Percentiles rank a stretch among this genome's conserved stretches.
Conservation (phyloP, 2,797 vertebrate genomes). For the Gallinago stenura region DNA sequence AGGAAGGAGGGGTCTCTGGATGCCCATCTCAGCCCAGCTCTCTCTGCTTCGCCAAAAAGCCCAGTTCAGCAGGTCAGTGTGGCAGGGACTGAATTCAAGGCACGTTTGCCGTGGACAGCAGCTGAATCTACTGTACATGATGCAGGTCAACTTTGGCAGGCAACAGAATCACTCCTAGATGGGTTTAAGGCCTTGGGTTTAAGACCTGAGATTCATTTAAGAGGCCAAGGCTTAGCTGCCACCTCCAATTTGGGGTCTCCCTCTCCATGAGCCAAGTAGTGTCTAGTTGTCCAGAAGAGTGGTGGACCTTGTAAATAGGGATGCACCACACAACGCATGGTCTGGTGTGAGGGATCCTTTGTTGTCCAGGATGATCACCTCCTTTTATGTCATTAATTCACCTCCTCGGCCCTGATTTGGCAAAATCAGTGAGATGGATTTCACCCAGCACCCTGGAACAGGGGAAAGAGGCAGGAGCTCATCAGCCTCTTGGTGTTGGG, state of each 20-base stretch:
- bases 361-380: neutral
- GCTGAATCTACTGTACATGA: neutral
- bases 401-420: neutral
- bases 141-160: neutral
- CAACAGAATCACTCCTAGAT: neutral
- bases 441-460: neutral
- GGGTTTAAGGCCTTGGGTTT: neutral
- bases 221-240: neutral
- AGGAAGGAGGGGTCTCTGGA: neutral
- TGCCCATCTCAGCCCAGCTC: neutral
- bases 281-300: neutral
- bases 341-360: neutral
- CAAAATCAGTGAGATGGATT: neutral
- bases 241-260: neutral
- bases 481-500: neutral
- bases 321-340: neutral
- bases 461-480: neutral
- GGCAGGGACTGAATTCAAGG: neutral
- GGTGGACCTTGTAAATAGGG: neutral
- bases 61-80: slow-evolving; percentile 33
- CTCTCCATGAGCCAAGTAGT: neutral
- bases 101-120: neutral
- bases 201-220: neutral
- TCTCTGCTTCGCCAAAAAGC: neutral
- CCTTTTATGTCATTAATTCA: neutral